Conservation (phyloP, 1,140 invertebrate species). For the Meloidogyne hapla region DNA sequence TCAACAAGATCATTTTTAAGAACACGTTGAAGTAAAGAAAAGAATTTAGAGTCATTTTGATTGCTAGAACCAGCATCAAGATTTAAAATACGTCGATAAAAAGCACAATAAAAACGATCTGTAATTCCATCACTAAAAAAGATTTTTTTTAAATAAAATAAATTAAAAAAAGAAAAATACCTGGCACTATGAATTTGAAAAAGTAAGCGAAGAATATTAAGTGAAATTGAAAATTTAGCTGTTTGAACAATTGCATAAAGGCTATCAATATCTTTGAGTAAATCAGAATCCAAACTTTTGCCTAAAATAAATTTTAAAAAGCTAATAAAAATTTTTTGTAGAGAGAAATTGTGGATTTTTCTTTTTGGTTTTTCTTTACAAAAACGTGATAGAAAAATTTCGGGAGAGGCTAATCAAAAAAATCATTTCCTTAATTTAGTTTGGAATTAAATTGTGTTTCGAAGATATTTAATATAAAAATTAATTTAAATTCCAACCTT, state of each 20-base stretch:
- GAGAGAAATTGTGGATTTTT: too few relatives aligned
- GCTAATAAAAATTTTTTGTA: too few relatives aligned
- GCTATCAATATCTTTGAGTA: conserved; percentile 76
- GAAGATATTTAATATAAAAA: too few relatives aligned
- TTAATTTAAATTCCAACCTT: conserved; percentile 64
- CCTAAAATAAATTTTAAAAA: not conserved
- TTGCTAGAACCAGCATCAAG: conserved; percentile 72
- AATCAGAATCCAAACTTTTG: conserved; percentile 65
- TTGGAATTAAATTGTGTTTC: too few relatives aligned
- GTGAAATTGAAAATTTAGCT: conserved; percentile 74
- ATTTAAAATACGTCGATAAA: conserved; percentile 83
- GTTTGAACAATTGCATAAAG: conserved; percentile 85
- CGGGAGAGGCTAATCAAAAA: too few relatives aligned
- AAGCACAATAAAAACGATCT: conserved; percentile 79
- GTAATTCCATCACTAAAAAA: conserved; percentile 64
- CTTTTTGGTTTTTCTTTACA: too few relatives aligned
- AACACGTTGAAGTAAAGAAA: conserved; percentile 83
- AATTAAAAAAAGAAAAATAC: conserved; percentile 65
- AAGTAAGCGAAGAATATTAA: conserved; percentile 83
- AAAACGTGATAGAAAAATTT: too few relatives aligned
- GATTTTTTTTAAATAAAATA: conserved; percentile 27
- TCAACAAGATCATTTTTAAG: conserved; percentile 77
- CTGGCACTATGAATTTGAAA: conserved; percentile 76
- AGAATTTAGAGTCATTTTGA: conserved; percentile 77
- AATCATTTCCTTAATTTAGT: too few relatives aligned